These are phyloP conservation scores for Vicugna pacos DNA, from an alignment of 2,113 vertebrate genomes.

Conservation along the genomic window DNA sequence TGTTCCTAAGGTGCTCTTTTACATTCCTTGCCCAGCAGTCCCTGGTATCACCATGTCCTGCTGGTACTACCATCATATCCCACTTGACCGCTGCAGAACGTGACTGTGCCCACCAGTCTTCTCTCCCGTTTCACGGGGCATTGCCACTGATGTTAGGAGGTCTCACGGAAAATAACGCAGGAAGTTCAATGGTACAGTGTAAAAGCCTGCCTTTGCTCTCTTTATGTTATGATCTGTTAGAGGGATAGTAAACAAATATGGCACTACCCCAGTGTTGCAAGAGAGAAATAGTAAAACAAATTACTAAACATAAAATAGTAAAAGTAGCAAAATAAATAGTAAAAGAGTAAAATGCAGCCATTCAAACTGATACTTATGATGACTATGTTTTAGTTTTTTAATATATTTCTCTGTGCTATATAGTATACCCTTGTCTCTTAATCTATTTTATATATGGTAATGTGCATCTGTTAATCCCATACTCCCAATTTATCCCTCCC, in stretches of 20 bases:
- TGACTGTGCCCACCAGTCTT: not conserved
- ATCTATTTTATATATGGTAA: too few relatives aligned
- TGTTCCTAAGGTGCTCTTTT: not conserved
- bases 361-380: not conserved
- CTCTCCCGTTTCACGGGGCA: not conserved
- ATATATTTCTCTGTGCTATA: too few relatives aligned
- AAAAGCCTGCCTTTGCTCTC: not conserved
- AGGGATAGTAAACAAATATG: not conserved
- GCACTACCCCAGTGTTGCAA: not conserved
- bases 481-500: too few relatives aligned
- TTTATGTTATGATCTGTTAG: not conserved
- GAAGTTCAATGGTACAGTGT: not conserved
- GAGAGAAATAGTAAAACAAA: not conserved
- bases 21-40: accelerated
- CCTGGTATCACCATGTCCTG: not conserved
- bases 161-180: not conserved
- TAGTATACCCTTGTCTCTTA: too few relatives aligned
- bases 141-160: not conserved
- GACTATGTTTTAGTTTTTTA: not conserved
- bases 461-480: too few relatives aligned
- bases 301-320: not conserved
- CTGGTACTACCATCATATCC: accelerated
- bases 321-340: not conserved
- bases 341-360: not conserved
- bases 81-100: not conserved